Evolutionary conservation across 2,797 vertebrate genomes (phyloP).

Genomic region (Glossophaga mutica): DNA sequence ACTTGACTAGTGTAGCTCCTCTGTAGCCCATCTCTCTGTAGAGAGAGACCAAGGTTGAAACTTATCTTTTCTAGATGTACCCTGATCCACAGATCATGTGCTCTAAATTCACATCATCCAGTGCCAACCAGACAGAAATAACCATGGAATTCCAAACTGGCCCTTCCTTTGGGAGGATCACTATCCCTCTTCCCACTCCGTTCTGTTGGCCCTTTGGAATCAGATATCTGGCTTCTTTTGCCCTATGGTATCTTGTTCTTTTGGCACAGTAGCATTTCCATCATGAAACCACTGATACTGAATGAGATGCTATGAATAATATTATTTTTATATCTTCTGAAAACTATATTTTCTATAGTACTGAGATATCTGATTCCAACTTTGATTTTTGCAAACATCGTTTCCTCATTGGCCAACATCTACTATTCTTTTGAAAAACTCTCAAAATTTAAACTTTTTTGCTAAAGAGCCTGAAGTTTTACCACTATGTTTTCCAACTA

Average conservation of each 20-base stretch:
- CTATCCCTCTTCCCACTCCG: background rate
- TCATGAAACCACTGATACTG: background rate
- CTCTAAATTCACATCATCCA: background rate
- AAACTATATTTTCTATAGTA: slow-evolving; percentile 29
- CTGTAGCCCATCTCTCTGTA: background rate
- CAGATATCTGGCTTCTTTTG: background rate
- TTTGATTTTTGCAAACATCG: background rate
- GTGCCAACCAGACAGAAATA: slow-evolving; percentile 25
- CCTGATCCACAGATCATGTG: background rate
- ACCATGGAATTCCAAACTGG: background rate
- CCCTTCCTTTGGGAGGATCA: background rate
- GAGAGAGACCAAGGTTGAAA: background rate
- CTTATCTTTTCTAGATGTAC: background rate
- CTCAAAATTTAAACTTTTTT: background rate
- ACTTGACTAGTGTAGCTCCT: background rate
- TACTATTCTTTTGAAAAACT: background rate
- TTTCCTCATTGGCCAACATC: background rate
- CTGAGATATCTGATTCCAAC: background rate
- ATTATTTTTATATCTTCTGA: slow-evolving; percentile 25
- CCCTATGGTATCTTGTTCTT: background rate
- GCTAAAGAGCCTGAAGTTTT: background rate
- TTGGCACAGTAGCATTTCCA: background rate
- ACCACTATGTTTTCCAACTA: background rate
- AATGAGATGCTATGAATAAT: background rate
- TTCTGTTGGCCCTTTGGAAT: background rate